phyloP scores from a whole-genome alignment of 2,888 invertebrate genomes.

The Tenodera sinensis region DNA sequence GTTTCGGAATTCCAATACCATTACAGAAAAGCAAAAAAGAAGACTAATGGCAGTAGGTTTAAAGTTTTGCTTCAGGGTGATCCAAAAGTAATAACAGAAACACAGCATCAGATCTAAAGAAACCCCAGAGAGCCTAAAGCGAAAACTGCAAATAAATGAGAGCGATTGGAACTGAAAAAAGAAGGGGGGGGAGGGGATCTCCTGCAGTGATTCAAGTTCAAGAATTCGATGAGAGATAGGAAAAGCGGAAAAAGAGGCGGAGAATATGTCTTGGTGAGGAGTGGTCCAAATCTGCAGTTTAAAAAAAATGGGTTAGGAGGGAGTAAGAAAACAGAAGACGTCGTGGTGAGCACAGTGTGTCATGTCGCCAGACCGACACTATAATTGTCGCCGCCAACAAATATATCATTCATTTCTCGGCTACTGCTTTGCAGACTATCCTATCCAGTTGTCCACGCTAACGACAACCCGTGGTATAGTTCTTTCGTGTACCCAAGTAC shows the following conservation, averaged over 20 bases:
- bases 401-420: neutral
- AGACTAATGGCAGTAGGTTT: neutral
- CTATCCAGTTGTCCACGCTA: neutral
- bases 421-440: neutral
- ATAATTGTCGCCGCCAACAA: constrained; percentile 9
- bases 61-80: neutral
- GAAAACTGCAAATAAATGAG: neutral
- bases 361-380: neutral
- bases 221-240: neutral
- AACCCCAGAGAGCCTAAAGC: neutral
- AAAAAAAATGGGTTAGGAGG: neutral
- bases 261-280: neutral
- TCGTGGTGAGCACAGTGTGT: neutral
- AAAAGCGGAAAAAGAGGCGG: neutral
- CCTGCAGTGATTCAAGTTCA: neutral
- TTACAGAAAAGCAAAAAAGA: neutral
- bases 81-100: neutral
- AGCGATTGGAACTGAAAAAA: neutral
- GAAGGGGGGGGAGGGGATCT: neutral
- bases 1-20: neutral
- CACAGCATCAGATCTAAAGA: neutral
- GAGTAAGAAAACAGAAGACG: neutral
- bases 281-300: neutral
- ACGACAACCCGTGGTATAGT: too few species aligned
- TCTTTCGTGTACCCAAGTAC: too few species aligned